Base-by-base conservation (phyloP, 2,888 invertebrate species). In the Aporophyla lueneburgensis region DNA sequence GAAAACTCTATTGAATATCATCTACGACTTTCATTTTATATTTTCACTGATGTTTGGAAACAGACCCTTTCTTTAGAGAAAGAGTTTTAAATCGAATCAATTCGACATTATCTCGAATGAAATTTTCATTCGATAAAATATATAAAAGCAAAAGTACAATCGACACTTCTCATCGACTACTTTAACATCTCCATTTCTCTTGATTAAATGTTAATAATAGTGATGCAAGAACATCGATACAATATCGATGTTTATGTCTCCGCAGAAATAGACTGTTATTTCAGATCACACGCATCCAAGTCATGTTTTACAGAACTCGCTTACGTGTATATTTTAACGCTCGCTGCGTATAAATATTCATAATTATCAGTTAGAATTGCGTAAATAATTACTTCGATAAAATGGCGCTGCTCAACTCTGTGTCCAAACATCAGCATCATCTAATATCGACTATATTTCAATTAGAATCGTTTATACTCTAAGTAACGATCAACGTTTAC, bases 371-470 rank as follows among this genome's bases (percentile, higher is more conserved):
- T 21, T 66, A 27, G 49, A 66, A 27, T 49, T 16, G 27, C 16
- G 14, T 49, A 27, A 21, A 66, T n/a, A n/a, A n/a, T n/a, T n/a
- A n/a, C 24, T 24, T 19, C n/a, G 19, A 27, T 7, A 27, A 40
- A 56, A 9, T 21, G 19, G 0, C 40, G 19, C 0, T 27, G 16
- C 0, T 56, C 6, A 21, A 2, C 77, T 61, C 76, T n/a, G 53
- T 67, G 56, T 86, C 80, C 85, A 69, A 83, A 83, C 53, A 72
- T 27, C 70, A 81, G 75, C 40, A 12, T 3, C 0, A 49, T 56
- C 87, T 88, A 86, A 83, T 62, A 75, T 82, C 54, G 58, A 51
- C 68, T 84, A 84, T 62, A 77, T 76, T 78, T 76, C 75, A 80
- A 76, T 83, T 65, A 84, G 68, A 86, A 80, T 76, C 67, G 65